A percentile compares a stretch with the other conserved stretches of the same genome.
Evolutionary conservation across 2,797 vertebrate genomes (phyloP).

Genomic region (Rhynchonycteris naso): DNA sequence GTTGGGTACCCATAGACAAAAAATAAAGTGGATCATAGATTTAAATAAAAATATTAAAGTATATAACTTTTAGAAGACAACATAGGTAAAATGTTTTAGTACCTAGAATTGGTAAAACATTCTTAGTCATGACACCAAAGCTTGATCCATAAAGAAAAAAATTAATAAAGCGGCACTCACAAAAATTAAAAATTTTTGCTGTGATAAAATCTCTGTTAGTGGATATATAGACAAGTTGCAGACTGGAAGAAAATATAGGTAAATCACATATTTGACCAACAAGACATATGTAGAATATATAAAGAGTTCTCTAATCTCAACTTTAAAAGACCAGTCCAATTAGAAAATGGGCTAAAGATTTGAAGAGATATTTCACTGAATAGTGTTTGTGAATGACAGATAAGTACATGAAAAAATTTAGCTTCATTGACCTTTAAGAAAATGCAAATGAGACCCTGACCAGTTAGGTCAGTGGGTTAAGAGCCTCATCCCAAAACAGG

Average conservation of each 20-base stretch:
- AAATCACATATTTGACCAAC: neutral
- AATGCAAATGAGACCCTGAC: neutral
- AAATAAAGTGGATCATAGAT: neutral
- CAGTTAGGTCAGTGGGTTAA: no score
- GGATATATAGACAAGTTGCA: neutral
- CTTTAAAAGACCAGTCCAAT: neutral
- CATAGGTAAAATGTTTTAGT: neutral
- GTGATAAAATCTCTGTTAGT: neutral
- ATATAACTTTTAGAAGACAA: neutral
- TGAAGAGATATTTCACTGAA: neutral
- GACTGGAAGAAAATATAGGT: neutral
- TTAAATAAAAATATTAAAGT: neutral
- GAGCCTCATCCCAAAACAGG: no score
- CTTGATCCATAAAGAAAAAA: neutral
- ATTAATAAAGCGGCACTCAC: neutral
- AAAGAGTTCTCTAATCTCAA: neutral
- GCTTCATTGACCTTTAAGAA: neutral
- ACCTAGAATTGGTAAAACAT: neutral
- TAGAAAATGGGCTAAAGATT: neutral
- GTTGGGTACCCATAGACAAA: neutral
- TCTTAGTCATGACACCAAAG: conserved; percentile 28
- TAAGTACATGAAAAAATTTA: neutral
- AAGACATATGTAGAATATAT: neutral
- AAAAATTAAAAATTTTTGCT: neutral
- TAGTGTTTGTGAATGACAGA: neutral